Evolutionary conservation across 2,797 vertebrate genomes (phyloP), one percentile per base, ranked within the genome.

Genomic region (Dendrocincla fuliginosa): DNA sequence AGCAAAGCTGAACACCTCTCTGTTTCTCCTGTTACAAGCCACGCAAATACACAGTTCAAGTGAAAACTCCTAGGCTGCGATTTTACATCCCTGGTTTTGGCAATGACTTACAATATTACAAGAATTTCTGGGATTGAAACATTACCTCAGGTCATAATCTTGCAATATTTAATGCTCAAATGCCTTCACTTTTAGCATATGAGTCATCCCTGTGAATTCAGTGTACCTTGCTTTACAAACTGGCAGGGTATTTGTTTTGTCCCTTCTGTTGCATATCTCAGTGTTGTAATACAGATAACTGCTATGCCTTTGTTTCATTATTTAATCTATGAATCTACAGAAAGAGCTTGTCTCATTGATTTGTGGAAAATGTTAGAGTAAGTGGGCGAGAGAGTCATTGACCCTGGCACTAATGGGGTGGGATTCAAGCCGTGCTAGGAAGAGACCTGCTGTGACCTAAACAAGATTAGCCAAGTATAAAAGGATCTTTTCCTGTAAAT

Each of bases 401-500:
- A 95, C 95, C 88, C 25, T 81, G 87, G 65, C 71, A 65, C 74
- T 96, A 94, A 95, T 71, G 71, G 91, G 71, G 50, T 92, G 46
- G 46, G 70, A 79, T 91, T 93, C 76, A 85, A 84, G 70, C 88
- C 83, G 74, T 81, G 77, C 74, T 90, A 78, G 84, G 57, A 91
- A 56, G 64, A 87, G 37, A 86, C 88, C 67, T 80, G 71, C 91
- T 94, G 91, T 63, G 86, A 90, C 86, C 89, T 92, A 85, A 96
- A 94, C 89, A 93, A 96, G 84, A 96, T 96, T 84, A 96, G 44
- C 42, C 1, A 92, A 95, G 59, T 92, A 83, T 52, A 85, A 95
- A 95, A 94, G n/a, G 77, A 81, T 93, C 74, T 84, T 97, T 88
- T 95, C 81, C 82, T 95, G 70, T 92, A 94, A 96, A 96, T 90